Base-by-base conservation (phyloP, 53 echinoderm and acorn worm genomes). In the Antedon mediterranea region DNA sequence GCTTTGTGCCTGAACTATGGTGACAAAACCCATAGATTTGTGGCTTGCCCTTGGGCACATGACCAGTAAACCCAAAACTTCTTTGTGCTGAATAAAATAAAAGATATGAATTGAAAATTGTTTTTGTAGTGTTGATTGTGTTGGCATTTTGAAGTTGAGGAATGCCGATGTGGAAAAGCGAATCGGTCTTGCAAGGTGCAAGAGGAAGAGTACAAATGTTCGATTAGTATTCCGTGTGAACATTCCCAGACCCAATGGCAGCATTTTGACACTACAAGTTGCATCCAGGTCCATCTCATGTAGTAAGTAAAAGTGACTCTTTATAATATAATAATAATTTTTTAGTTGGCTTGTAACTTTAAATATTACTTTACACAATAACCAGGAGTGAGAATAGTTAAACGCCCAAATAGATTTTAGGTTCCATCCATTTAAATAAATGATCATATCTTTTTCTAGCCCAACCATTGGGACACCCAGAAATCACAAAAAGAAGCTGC, bases 91-190 rank as follows among this genome's bases (percentile, higher is more conserved):
- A 37, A 37, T 37, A 37, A n/a, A n/a, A n/a, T n/a, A n/a, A n/a
- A n/a, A n/a, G n/a, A n/a, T n/a, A 37, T 37, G 4, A 37, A 37
- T 6, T 37, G 4, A 11, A 37, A 37, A 37, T 79, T 6, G 75
- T 78, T 34, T 73, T 43, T 74, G 20, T 32, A 85, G 88, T 28
- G 77, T 93, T 78, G 97, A 97, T 83, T 97, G 97, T 82, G 92
- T 97, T 75, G 97, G 97, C 30, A 97, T 97, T 75, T 79, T 97
- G 79, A 97, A 97, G 83, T 81, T 92, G 43, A 81, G 92, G 31
- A 97, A 97, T 83, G 97, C 97, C 18, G 95, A 97, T 83, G 97
- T 97, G 43, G 97, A 97, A 74, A 89, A 97, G 80, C 89, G 87
- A 41, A 82, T 90, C 27, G 97, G 92, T 29, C 84, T 92, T 28